Evolutionary conservation across 2,113 vertebrate genomes (phyloP).

Genomic region (Mesoclemmys tuberculata): DNA sequence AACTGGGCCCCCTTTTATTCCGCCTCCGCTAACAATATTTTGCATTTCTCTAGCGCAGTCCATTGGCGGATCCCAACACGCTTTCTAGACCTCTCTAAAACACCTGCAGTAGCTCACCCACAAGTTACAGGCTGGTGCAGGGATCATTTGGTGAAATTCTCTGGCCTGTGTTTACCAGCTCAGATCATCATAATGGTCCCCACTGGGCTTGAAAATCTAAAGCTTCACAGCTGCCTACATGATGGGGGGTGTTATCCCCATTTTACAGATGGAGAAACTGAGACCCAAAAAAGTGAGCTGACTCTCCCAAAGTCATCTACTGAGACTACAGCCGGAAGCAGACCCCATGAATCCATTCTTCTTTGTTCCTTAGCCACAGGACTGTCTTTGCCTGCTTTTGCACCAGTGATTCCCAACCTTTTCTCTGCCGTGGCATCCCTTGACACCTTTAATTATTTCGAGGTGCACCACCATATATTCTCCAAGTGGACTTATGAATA

Average conservation of each 20-base stretch:
- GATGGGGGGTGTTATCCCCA: background rate
- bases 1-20: background rate
- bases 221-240: fast-evolving
- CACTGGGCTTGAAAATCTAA: background rate
- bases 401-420: no score
- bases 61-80: background rate
- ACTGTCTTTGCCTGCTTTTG: no score
- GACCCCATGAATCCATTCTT: background rate
- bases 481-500: no score
- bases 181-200: background rate
- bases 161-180: background rate
- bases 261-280: background rate
- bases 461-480: no score
- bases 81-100: fast-evolving
- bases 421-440: no score
- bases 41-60: background rate
- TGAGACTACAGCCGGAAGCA: no score
- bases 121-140: background rate
- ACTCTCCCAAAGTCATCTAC: fast-evolving
- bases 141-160: background rate
- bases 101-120: background rate
- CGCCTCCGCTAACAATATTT: background rate
- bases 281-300: background rate
- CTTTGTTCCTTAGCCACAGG: background rate
- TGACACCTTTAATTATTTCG: no score